phyloP scores from a whole-genome alignment of 92 coral and sea anemone species.

The Palythoa grandis region DNA sequence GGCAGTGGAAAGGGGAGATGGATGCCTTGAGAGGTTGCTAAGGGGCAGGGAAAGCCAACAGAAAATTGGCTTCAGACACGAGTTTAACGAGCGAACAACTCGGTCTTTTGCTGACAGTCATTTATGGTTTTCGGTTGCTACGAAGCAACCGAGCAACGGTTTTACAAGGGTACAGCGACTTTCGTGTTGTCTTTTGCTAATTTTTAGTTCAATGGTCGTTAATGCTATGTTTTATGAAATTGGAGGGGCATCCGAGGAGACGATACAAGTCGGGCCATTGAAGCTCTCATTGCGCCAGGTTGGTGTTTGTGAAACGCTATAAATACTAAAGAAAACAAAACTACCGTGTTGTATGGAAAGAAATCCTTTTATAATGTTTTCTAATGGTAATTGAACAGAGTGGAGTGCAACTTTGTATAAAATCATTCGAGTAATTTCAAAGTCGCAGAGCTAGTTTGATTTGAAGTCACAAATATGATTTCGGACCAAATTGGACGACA shows the following conservation, averaged over 20 bases:
- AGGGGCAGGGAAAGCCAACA: constrained; percentile 8
- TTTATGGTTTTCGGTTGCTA: constrained; percentile 31
- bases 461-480: no score
- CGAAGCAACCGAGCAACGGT: constrained; percentile 19
- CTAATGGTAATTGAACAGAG: no score
- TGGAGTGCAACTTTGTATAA: no score
- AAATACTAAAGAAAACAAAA: background rate
- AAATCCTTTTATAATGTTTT: no score
- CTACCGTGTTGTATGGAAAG: no score
- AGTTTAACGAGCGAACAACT: constrained; percentile 15
- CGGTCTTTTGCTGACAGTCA: constrained; percentile 25
- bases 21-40: background rate
- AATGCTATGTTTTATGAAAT: constrained; percentile 21
- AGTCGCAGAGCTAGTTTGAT: no score
- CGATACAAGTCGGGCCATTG: constrained; percentile 30
- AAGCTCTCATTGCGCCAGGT: constrained; percentile 14
- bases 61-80: constrained; percentile 23
- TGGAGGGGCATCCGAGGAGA: constrained; percentile 29
- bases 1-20: background rate
- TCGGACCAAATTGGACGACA: no score
- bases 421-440: no score
- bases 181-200: constrained; percentile 15
- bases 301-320: background rate
- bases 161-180: constrained; percentile 23
- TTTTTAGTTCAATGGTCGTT: constrained; percentile 17